Evolutionary conservation across 2,113 vertebrate genomes (phyloP), one percentile per base, ranked within the genome.

Genomic region (Lophura nycthemera): DNA sequence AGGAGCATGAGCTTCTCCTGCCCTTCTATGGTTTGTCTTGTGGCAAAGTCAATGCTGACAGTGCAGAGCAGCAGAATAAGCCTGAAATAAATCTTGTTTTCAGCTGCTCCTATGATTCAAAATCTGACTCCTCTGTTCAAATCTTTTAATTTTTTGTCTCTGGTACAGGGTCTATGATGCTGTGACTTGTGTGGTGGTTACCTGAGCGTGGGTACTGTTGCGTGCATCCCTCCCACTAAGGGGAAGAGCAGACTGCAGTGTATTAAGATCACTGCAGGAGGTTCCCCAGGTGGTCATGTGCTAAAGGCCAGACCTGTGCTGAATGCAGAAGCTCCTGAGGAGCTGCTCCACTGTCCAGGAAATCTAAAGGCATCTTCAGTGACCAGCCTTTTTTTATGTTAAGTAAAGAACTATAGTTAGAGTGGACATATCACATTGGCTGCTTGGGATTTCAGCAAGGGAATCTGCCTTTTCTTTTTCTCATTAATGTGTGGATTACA

Each of bases 341-440:
- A 77, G 30, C 22, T 43, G 42, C 42, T 43, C 42, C 42, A 17
- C 42, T 43, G 15, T 43, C 15, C 42, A 43, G 42, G 71, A 80
- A 90, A 57, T 50, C 20, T 45, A 81, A 34, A 45, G 47, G 45
- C 57, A 90, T 91, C 48, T 92, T 94, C 38, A 90, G 42, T 73
- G 47, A 72, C 83, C 54, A 29, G 38, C 47, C n/a, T 16, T 13
- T 66, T 64, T 76, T 15, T 45, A 12, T 69, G 83, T 84, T 78
- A 88, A 92, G 95, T 86, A 90, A 96, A 86, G 25, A 78, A 42
- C 47, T 86, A 14, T 70, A 91, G 73, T 67, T 94, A 34, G 57
- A 87, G n/a, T 88, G 71, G 38, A 36, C 25, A 30, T 80, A 36
- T 6, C 38, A 24, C 34, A 47, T 25, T 66, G 75, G 29, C n/a